A percentile compares a stretch with the other conserved stretches of the same genome.
These are phyloP conservation scores for Caenorhabditis elegans DNA, from an alignment of 1,140 invertebrate species.

Conservation along the genomic window DNA sequence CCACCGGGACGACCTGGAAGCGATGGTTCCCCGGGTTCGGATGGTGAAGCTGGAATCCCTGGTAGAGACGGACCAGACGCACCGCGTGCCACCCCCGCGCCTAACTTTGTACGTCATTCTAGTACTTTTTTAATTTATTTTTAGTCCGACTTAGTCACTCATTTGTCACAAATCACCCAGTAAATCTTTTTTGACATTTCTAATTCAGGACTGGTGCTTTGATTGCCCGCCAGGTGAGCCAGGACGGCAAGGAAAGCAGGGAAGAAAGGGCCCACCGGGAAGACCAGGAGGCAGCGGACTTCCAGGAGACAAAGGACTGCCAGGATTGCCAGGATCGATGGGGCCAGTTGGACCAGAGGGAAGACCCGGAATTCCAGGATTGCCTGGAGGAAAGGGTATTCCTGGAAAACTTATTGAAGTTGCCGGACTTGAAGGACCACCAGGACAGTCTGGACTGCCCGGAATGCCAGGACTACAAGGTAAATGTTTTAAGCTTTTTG, in stretches of 20 bases:
- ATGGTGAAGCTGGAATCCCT: not conserved
- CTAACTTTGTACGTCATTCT: not conserved
- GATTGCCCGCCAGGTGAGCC: not conserved
- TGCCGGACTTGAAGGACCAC: not conserved
- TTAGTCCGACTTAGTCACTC: not conserved
- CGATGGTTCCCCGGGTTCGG: not conserved
- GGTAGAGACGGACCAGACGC: slow-evolving; percentile 3
- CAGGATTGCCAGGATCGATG: not conserved
- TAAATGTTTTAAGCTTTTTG: not conserved
- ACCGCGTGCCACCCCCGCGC: not conserved
- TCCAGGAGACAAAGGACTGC: not conserved
- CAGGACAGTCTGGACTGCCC: not conserved
- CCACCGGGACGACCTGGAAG: not conserved
- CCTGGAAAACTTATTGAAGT: not conserved
- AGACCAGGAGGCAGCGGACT: not conserved
- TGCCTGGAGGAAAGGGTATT: not conserved
- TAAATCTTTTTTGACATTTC: too few relatives aligned
- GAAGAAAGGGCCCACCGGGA: not conserved
- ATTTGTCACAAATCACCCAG: not conserved
- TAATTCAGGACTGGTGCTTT: not conserved
- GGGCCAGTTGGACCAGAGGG: not conserved
- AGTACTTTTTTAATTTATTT: not conserved
- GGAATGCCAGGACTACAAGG: slow-evolving; percentile 13
- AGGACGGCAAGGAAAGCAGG: not conserved
- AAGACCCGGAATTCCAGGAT: not conserved